These are phyloP conservation scores for Galbula dea DNA, from an alignment of 2,113 vertebrate species.

Conservation along the genomic window DNA sequence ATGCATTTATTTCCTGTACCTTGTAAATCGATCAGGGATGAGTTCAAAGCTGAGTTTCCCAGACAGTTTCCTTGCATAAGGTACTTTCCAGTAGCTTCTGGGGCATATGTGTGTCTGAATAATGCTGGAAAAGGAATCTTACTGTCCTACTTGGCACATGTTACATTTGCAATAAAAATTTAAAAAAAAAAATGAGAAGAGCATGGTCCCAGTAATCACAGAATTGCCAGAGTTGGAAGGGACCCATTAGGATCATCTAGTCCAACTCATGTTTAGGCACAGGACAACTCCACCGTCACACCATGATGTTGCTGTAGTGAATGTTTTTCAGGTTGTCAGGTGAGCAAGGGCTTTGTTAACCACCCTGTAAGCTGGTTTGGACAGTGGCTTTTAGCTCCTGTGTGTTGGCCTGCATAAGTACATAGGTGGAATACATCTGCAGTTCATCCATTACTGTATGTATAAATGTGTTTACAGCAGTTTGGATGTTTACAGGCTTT, in stretches of 20 bases:
- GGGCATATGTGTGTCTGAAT: background rate
- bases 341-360: background rate
- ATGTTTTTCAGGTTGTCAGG: background rate
- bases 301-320: background rate
- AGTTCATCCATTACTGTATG: no score
- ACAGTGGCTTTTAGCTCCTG: no score
- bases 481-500: no score
- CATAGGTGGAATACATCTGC: no score
- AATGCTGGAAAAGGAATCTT: background rate
- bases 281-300: no score
- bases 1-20: background rate
- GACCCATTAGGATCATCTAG: no score
- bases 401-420: no score
- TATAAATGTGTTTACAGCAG: no score
- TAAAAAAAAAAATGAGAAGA: background rate
- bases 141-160: background rate
- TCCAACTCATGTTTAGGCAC: no score
- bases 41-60: background rate
- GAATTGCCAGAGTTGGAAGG: no score
- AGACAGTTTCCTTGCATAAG: background rate
- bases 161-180: no score
- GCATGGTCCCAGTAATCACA: rapidly evolving
- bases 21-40: no score
- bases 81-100: background rate
- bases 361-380: background rate